Conservation (phyloP, 1,140 invertebrate genomes). For the Drosophila repleta region DNA sequence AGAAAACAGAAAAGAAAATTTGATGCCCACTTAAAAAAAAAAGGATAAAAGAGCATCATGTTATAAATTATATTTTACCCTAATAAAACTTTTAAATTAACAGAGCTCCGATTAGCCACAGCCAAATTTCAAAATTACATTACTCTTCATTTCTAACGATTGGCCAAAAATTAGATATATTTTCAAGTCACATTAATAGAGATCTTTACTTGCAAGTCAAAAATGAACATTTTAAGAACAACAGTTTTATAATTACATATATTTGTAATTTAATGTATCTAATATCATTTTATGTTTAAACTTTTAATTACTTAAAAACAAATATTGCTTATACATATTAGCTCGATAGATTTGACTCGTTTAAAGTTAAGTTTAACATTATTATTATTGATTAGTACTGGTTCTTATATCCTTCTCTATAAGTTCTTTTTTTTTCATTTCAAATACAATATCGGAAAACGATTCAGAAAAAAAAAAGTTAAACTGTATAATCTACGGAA, state of each 20-base stretch:
- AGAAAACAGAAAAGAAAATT: too few species aligned
- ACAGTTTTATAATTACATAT: conserved; percentile 45
- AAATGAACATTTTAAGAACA: conserved; percentile 49
- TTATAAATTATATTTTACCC: too few species aligned
- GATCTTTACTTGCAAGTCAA: conserved; percentile 41
- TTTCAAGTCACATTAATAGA: conserved; percentile 25
- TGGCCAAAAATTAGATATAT: too few species aligned
- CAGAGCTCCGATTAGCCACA: too few species aligned
- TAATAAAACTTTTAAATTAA: too few species aligned
- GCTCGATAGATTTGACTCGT: conserved; percentile 12
- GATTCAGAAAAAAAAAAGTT: too few species aligned
- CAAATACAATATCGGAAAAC: conserved; percentile 1
- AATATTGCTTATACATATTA: conserved; percentile 58
- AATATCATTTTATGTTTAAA: conserved; percentile 44
- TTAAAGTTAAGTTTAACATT: conserved; percentile 14
- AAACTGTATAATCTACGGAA: conserved; percentile 25
- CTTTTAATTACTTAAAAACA: conserved; percentile 57
- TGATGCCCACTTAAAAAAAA: too few species aligned
- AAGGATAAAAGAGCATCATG: too few species aligned
- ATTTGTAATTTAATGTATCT: conserved; percentile 60
- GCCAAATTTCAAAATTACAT: too few species aligned
- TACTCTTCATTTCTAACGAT: too few species aligned
- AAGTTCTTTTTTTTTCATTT: conserved; percentile 18
- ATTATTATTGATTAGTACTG: conserved; percentile 61
- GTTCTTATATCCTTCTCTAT: conserved; percentile 8